Conservation (phyloP, 2,888 invertebrate species). For the Drosophila longiperda region DNA sequence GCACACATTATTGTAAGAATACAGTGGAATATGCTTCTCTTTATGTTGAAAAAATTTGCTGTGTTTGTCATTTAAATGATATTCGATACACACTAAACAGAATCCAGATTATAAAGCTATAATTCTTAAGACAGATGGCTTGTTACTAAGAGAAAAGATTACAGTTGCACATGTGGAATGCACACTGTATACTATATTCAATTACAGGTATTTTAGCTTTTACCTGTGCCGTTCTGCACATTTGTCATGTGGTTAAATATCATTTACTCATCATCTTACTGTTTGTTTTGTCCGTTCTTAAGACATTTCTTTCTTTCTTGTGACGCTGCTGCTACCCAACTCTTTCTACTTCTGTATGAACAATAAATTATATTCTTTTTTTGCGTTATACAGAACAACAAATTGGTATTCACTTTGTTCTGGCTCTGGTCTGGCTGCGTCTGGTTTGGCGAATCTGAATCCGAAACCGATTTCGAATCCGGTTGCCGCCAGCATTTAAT, state of each 20-base stretch:
- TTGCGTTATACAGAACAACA: slow-evolving; percentile 31
- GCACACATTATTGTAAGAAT: background rate
- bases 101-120: background rate
- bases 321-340: slow-evolving; percentile 3
- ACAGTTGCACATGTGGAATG: background rate
- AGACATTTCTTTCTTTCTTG: slow-evolving; percentile 3
- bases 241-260: slow-evolving; percentile 47
- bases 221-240: slow-evolving; percentile 44
- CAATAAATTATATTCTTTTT: slow-evolving; percentile 74
- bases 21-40: background rate
- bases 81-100: no score
- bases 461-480: slow-evolving; percentile 51
- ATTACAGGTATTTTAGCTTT: slow-evolving; percentile 32
- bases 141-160: background rate
- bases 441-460: slow-evolving; percentile 16
- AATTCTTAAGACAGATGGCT: background rate
- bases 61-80: background rate
- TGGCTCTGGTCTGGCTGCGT: slow-evolving; percentile 30
- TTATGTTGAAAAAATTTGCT: background rate
- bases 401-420: slow-evolving; percentile 57
- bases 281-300: slow-evolving; percentile 18
- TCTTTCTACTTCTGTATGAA: slow-evolving; percentile 44
- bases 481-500: slow-evolving; percentile 47
- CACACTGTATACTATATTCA: slow-evolving; percentile 29
- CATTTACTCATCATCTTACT: slow-evolving; percentile 41